Evolutionary conservation across 2,113 vertebrate genomes (phyloP).

Genomic region (Pseudonaja textilis): DNA sequence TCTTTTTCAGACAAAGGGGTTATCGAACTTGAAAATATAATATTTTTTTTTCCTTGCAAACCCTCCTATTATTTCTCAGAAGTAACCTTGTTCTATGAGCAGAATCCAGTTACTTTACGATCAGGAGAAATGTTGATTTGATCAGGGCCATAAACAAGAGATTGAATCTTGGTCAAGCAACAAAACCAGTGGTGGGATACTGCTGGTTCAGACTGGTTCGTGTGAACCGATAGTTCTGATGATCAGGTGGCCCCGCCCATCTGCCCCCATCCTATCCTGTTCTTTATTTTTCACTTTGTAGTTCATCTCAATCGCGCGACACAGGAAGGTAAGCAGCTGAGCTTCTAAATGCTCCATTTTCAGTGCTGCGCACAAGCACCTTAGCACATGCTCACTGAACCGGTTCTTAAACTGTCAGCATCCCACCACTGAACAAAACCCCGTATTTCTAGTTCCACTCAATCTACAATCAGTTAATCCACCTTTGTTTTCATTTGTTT

Average conservation of each 20-base stretch:
- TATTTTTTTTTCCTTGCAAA: not conserved
- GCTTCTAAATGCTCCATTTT: too few species aligned
- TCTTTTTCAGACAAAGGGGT: slow-evolving; percentile 14
- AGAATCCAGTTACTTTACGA: not conserved
- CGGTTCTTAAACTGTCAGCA: too few species aligned
- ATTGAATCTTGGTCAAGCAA: slow-evolving; percentile 21
- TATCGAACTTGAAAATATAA: not conserved
- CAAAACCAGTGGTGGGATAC: not conserved
- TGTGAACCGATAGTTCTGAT: too few species aligned
- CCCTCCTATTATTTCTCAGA: not conserved
- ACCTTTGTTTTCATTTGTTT: slow-evolving; percentile 24
- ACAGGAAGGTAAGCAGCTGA: too few species aligned
- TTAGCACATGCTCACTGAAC: too few species aligned
- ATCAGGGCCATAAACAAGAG: slow-evolving; percentile 26
- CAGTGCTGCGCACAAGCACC: too few species aligned
- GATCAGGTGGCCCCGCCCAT: too few species aligned
- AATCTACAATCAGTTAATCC: slow-evolving; percentile 53
- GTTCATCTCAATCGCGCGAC: too few species aligned
- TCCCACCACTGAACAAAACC: slow-evolving; percentile 4
- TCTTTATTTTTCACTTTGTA: too few species aligned
- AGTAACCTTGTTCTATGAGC: not conserved
- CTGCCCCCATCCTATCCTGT: too few species aligned
- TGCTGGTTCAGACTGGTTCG: too few species aligned
- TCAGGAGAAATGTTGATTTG: not conserved
- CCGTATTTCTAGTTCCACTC: slow-evolving; percentile 45